These are phyloP conservation scores for Cephalopholis sonnerati DNA, from an alignment of 2,113 vertebrate species.

Conservation along the genomic window DNA sequence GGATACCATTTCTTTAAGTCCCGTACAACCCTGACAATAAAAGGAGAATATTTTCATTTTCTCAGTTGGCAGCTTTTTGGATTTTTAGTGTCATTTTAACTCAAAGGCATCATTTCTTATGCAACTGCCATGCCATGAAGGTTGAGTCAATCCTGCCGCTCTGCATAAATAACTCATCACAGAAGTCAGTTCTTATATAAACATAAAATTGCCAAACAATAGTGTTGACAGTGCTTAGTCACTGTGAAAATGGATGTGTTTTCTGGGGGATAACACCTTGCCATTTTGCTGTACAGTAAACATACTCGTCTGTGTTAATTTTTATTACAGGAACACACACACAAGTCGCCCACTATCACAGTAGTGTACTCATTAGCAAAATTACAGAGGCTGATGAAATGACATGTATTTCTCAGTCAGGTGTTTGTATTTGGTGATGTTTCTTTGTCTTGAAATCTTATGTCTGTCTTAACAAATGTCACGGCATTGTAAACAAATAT, in stretches of 20 bases:
- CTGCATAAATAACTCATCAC: conserved; percentile 7
- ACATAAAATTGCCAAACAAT: conserved; percentile 10
- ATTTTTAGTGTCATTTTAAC: conserved; percentile 2
- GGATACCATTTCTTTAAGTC: conserved; percentile 31
- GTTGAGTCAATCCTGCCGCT: conserved; percentile 1
- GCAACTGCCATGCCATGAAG: neutral
- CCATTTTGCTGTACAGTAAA: conserved; percentile 15
- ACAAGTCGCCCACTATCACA: neutral
- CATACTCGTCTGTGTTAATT: conserved; percentile 15
- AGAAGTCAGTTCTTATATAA: neutral
- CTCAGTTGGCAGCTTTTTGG: conserved; percentile 6
- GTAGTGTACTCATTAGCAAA: neutral
- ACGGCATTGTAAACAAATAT: neutral
- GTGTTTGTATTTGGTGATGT: neutral
- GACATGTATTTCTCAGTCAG: neutral
- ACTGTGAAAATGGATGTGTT: conserved; percentile 16
- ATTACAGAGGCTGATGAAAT: neutral
- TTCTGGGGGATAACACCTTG: conserved; percentile 15
- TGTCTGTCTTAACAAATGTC: neutral
- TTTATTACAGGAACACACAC: conserved; percentile 18
- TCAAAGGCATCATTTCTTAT: neutral
- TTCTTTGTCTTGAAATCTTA: neutral
- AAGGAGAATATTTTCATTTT: conserved; percentile 2
- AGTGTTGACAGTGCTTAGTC: neutral
- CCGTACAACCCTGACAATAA: conserved; percentile 21